These are phyloP conservation scores for Jacana jacana DNA, from an alignment of 2,113 vertebrate genomes.

Conservation along the genomic window DNA sequence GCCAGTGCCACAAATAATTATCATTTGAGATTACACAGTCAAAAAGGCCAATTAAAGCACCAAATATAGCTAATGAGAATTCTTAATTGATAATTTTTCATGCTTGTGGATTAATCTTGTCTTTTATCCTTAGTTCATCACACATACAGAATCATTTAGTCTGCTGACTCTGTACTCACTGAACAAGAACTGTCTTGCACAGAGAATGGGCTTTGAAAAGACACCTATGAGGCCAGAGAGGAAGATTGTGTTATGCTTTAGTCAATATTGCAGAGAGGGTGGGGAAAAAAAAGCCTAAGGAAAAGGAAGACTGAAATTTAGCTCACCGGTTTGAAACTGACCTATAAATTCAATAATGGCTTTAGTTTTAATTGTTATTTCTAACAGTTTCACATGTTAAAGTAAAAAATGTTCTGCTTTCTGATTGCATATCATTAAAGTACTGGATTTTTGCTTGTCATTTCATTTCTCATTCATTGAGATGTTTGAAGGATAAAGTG, in stretches of 20 bases:
- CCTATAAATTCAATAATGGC: neutral
- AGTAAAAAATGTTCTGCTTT: neutral
- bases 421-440: neutral
- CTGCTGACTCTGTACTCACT: neutral
- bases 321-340: neutral
- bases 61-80: slow-evolving; percentile 71
- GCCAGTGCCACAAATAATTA: slow-evolving; percentile 68
- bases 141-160: neutral
- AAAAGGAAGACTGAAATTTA: neutral
- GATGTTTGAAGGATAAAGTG: slow-evolving; percentile 11
- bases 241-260: neutral
- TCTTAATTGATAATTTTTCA: slow-evolving; percentile 73
- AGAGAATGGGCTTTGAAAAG: neutral
- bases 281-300: neutral
- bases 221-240: too few relatives aligned
- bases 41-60: slow-evolving; percentile 68
- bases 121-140: slow-evolving; percentile 26
- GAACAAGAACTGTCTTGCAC: neutral
- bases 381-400: neutral
- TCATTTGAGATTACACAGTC: slow-evolving; percentile 62
- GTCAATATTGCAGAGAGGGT: neutral
- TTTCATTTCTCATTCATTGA: slow-evolving; percentile 12
- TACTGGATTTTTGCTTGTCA: neutral
- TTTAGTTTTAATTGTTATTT: neutral
- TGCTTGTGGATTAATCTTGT: neutral